These are phyloP conservation scores for Epizoanthus ramosus DNA, from an alignment of 92 coral and sea anemone species.

Conservation along the genomic window DNA sequence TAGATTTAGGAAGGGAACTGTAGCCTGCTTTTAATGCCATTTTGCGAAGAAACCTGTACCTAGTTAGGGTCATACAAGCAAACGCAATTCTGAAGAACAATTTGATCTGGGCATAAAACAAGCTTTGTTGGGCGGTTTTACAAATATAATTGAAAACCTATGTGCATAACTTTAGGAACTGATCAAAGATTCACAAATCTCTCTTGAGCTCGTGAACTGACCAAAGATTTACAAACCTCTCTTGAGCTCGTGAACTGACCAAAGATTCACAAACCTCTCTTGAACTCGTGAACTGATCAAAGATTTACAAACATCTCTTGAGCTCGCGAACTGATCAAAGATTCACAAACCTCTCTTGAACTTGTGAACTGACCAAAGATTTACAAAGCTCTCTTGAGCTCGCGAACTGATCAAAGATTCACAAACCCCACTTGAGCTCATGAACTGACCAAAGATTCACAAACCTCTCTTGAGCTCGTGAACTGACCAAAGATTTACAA, in stretches of 20 bases:
- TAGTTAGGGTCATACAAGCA: too few species aligned
- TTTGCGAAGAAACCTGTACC: too few species aligned
- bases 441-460: slow-evolving; percentile 56
- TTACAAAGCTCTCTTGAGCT: slow-evolving; percentile 77
- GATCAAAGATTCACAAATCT: slow-evolving; percentile 48
- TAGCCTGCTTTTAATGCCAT: too few species aligned
- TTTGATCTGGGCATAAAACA: too few species aligned
- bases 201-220: slow-evolving; percentile 84
- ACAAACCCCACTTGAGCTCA: slow-evolving; percentile 79
- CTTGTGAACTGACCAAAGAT: slow-evolving; percentile 60
- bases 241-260: slow-evolving; percentile 76
- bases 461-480: slow-evolving; percentile 87
- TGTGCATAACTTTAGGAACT: too few species aligned
- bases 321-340: too few species aligned
- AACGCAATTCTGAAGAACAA: too few species aligned
- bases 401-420: too few species aligned
- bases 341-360: slow-evolving; percentile 76
- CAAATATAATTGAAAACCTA: too few species aligned
- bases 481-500: slow-evolving; percentile 1
- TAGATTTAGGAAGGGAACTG: too few species aligned
- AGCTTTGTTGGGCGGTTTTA: too few species aligned
- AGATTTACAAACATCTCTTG: slow-evolving; percentile 71
- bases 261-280: slow-evolving; percentile 72
- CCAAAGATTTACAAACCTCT: slow-evolving; percentile 71
- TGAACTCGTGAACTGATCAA: slow-evolving; percentile 76